A percentile compares a stretch with the other conserved stretches of the same genome.
These are phyloP conservation scores for Poecilia velifera DNA, from an alignment of 2,797 vertebrate species.

Conservation along the genomic window DNA sequence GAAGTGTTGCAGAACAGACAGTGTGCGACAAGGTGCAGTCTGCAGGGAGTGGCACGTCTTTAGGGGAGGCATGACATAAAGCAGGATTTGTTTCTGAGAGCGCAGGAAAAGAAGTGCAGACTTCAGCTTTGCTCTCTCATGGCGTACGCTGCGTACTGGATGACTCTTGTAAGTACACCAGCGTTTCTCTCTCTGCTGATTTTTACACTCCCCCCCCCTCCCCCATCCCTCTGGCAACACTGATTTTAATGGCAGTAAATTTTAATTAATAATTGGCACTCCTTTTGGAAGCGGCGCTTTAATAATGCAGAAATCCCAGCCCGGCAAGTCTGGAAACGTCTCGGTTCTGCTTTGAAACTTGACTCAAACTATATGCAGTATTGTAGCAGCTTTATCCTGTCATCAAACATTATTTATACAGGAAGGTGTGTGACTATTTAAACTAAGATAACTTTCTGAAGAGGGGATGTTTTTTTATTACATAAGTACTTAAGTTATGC, in stretches of 20 bases:
- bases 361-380: neutral
- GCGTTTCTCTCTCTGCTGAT: neutral
- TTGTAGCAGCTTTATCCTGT: conserved; percentile 16
- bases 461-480: neutral
- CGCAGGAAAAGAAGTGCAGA: conserved; percentile 13
- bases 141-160: conserved; percentile 80
- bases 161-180: conserved; percentile 68
- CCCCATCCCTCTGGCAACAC: neutral
- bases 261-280: conserved; percentile 1
- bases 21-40: conserved; percentile 4
- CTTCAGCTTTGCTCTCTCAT: conserved; percentile 47
- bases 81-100: neutral
- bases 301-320: conserved; percentile 2
- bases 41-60: conserved; percentile 62
- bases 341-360: conserved; percentile 9
- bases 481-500: neutral
- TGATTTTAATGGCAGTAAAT: neutral
- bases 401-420: conserved; percentile 12
- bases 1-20: neutral
- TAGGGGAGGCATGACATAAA: conserved; percentile 13
- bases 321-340: neutral
- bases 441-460: conserved; percentile 14
- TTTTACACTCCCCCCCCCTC: neutral
- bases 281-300: neutral
- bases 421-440: conserved; percentile 47